phyloP scores from a whole-genome alignment of 2,888 invertebrate genomes.

The Bimastos eiseni region DNA sequence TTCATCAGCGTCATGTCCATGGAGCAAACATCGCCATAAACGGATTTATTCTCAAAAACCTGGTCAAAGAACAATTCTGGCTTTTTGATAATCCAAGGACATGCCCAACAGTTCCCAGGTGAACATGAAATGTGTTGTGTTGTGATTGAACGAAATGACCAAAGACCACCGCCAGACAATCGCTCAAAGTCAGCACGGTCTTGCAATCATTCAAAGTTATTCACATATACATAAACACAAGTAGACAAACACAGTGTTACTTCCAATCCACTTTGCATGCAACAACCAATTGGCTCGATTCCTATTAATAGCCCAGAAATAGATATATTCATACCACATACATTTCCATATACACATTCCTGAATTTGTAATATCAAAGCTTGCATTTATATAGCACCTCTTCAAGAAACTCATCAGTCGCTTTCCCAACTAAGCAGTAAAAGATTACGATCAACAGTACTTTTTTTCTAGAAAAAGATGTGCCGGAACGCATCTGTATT shows the following conservation, averaged over 20 bases:
- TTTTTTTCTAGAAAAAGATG: too few species aligned
- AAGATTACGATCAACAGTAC: too few species aligned
- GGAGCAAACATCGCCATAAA: neutral
- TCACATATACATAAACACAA: neutral
- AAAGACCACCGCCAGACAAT: neutral
- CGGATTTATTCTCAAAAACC: slow-evolving; percentile 1
- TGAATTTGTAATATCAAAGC: too few species aligned
- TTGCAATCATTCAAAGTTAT: neutral
- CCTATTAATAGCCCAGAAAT: neutral
- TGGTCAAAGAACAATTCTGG: neutral
- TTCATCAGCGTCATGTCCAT: neutral
- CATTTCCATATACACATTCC: neutral
- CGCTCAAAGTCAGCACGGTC: neutral
- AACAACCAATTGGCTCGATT: neutral
- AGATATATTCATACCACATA: neutral
- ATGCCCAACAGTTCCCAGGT: neutral
- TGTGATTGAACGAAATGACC: slow-evolving; percentile 8
- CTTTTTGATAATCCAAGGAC: neutral
- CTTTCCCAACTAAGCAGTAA: too few species aligned
- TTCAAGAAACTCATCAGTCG: too few species aligned
- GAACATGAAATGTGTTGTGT: neutral
- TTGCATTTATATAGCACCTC: too few species aligned
- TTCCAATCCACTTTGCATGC: neutral
- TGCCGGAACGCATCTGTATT: too few species aligned
- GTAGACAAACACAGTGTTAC: neutral